Conservation (phyloP, 2,888 invertebrate genomes). For the Nemoura dubitans region DNA sequence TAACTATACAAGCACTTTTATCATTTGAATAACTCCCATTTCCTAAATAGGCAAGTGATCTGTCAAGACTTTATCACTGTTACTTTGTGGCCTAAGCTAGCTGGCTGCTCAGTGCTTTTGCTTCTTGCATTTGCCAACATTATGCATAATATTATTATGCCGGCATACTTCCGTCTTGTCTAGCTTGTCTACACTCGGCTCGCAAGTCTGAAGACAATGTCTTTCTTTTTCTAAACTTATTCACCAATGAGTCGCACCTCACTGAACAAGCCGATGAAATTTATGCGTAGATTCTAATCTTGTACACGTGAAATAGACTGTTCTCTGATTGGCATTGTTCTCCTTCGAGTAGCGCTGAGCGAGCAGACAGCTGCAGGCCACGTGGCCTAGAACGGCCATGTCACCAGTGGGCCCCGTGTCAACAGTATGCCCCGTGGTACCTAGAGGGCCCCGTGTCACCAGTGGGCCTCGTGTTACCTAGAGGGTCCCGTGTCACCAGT, state of each 20-base stretch:
- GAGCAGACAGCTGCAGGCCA: neutral
- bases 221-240: slow-evolving; percentile 8
- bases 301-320: neutral
- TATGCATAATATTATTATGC: neutral
- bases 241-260: slow-evolving; percentile 3
- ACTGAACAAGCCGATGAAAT: neutral
- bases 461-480: too few relatives aligned
- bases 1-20: neutral
- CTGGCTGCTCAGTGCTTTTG: neutral
- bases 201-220: neutral
- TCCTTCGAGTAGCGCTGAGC: neutral
- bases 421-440: too few relatives aligned
- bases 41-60: neutral
- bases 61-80: neutral
- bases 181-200: neutral
- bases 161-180: neutral
- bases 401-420: neutral
- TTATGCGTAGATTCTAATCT: neutral
- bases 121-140: neutral
- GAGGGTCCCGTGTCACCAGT: too few relatives aligned
- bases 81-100: neutral
- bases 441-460: too few relatives aligned
- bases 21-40: slow-evolving; percentile 12
- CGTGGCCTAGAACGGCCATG: neutral
- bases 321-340: slow-evolving; percentile 4